Conservation (phyloP, 1,140 invertebrate species). For the Drosophila subpulchrella region DNA sequence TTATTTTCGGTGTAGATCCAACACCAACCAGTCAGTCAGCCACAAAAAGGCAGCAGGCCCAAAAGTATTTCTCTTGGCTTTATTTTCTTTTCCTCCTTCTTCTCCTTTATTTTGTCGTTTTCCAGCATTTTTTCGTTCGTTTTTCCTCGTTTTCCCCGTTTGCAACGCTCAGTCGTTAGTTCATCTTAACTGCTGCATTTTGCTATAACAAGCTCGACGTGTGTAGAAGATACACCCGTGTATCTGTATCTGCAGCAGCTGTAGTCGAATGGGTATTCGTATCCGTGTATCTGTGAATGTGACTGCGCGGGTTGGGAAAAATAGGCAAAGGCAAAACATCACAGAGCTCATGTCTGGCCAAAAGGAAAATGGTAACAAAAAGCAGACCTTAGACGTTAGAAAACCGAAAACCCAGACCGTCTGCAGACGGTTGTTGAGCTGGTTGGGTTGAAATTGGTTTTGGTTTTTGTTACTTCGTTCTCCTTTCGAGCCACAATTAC, state of each 20-base stretch:
- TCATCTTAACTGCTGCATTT: conserved; percentile 80
- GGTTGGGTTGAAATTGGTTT: conserved; percentile 40
- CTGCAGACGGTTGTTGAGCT: conserved; percentile 40
- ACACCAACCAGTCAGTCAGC: conserved; percentile 66
- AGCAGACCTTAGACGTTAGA: conserved; percentile 60
- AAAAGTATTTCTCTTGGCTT: conserved; percentile 70
- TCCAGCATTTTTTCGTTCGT: conserved; percentile 33
- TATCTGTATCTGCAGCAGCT: conserved; percentile 35
- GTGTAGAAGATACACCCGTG: conserved; percentile 59
- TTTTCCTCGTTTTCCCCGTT: conserved; percentile 45
- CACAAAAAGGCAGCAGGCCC: conserved; percentile 68
- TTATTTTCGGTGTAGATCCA: conserved; percentile 24
- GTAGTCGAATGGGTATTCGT: conserved; percentile 15
- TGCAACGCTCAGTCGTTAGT: conserved; percentile 78
- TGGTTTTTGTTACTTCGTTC: conserved; percentile 12
- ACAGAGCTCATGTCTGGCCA: conserved; percentile 71
- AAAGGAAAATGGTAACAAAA: conserved; percentile 71
- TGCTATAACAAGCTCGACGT: conserved; percentile 73
- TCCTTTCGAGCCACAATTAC: conserved; percentile 41
- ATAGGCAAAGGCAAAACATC: conserved; percentile 71
- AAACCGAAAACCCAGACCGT: conserved; percentile 41
- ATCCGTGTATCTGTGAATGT: conserved; percentile 20
- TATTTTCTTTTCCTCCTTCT: conserved; percentile 33
- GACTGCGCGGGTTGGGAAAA: conserved; percentile 55
- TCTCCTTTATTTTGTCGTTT: conserved; percentile 43